phyloP scores from a whole-genome alignment of 2,113 vertebrate genomes.

The Globicephala melas region DNA sequence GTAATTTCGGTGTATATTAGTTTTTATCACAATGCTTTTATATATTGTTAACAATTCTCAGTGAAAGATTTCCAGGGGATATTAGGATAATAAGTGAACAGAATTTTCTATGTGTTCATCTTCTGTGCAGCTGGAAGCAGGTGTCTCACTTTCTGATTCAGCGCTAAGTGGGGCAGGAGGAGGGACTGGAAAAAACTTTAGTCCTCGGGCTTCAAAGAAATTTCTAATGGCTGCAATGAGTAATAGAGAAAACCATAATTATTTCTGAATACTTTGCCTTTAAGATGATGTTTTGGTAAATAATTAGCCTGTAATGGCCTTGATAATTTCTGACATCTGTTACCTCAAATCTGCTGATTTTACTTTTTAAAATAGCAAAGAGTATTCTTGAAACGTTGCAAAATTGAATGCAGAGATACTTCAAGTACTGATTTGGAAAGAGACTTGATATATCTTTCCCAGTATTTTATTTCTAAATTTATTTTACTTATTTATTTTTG shows the following conservation, averaged over 20 bases:
- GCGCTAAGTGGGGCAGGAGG: slow-evolving; percentile 4
- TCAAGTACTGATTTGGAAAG: slow-evolving; percentile 20
- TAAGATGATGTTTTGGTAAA: slow-evolving; percentile 13
- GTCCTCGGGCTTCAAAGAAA: slow-evolving; percentile 27
- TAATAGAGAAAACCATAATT: slow-evolving; percentile 47
- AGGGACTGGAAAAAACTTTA: background rate
- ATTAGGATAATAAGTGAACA: slow-evolving; percentile 34
- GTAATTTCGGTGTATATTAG: background rate
- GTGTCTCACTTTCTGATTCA: slow-evolving; percentile 42
- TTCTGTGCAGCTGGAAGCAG: slow-evolving; percentile 48
- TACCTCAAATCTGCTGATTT: slow-evolving; percentile 63
- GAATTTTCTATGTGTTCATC: slow-evolving; percentile 24
- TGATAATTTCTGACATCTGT: slow-evolving; percentile 64
- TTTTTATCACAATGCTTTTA: background rate
- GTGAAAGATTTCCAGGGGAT: background rate
- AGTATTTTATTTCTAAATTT: background rate
- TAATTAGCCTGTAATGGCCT: slow-evolving; percentile 38
- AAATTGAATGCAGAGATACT: slow-evolving; percentile 37
- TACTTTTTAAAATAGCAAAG: slow-evolving; percentile 51
- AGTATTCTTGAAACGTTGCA: slow-evolving; percentile 19
- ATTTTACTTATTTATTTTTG: no score
- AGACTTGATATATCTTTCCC: background rate
- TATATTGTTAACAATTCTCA: slow-evolving; percentile 2
- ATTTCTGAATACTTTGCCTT: slow-evolving; percentile 7
- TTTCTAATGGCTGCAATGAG: slow-evolving; percentile 40